phyloP scores from a whole-genome alignment of 1,140 invertebrate species.

The Solenopsis invicta region DNA sequence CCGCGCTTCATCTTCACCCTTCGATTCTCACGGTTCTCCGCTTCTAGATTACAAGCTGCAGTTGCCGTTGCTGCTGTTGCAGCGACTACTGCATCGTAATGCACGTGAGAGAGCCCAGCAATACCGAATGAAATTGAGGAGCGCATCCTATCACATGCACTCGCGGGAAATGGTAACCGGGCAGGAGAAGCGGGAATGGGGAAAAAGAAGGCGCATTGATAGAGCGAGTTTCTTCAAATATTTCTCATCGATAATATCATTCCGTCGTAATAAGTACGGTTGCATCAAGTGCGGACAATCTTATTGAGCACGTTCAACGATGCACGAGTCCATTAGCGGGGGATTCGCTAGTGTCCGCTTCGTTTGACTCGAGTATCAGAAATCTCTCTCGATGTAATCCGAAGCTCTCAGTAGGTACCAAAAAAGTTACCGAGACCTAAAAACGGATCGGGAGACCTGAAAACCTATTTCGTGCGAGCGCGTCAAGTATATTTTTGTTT shows the following conservation, averaged over 20 bases:
- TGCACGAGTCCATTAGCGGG: conserved; percentile 21
- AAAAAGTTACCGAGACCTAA: background rate
- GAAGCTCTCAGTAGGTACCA: conserved; percentile 1
- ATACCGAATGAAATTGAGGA: conserved; percentile 71
- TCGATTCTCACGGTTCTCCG: conserved; percentile 78
- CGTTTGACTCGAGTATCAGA: conserved; percentile 48
- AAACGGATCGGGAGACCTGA: conserved; percentile 8
- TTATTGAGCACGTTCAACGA: conserved; percentile 31
- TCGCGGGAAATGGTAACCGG: background rate
- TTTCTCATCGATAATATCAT: conserved; percentile 68
- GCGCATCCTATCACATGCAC: conserved; percentile 63
- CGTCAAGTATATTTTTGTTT: background rate
- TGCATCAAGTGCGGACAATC: conserved; percentile 38
- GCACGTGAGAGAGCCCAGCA: conserved; percentile 65
- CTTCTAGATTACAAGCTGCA: conserved; percentile 71
- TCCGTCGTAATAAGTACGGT: conserved; percentile 35
- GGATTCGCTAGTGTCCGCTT: conserved; percentile 46
- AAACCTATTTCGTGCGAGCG: background rate
- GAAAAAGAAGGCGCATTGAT: background rate
- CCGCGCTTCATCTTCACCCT: conserved; percentile 77
- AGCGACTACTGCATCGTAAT: conserved; percentile 68
- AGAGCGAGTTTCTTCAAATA: conserved; percentile 61
- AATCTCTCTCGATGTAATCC: conserved; percentile 38
- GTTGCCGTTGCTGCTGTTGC: conserved; percentile 49
- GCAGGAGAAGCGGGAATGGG: background rate